phyloP scores from a whole-genome alignment of 2,113 vertebrate genomes.

The Vidua chalybeata region DNA sequence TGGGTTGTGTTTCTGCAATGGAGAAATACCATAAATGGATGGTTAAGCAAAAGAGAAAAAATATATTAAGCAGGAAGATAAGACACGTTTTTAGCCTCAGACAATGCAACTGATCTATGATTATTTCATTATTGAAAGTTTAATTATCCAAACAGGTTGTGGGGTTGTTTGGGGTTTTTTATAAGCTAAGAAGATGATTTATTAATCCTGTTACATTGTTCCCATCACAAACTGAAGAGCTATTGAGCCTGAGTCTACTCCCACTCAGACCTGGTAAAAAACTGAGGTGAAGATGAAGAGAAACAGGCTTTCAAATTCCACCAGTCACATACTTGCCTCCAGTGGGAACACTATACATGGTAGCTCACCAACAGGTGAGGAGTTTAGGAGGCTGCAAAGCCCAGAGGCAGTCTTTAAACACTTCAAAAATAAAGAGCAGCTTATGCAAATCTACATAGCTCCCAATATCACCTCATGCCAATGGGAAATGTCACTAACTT shows the following conservation, averaged over 20 bases:
- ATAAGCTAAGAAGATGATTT: neutral
- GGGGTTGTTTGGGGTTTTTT: neutral
- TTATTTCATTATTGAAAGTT: slow-evolving; percentile 37
- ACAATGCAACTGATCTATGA: neutral
- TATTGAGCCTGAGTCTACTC: neutral
- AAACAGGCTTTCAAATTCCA: neutral
- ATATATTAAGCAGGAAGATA: neutral
- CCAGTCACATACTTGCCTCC: neutral
- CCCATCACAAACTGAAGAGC: neutral
- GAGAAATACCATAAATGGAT: neutral
- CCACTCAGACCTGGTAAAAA: neutral
- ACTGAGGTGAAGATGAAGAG: neutral
- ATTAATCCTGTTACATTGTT: neutral
- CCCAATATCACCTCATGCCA: neutral
- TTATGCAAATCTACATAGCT: neutral
- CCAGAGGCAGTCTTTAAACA: neutral
- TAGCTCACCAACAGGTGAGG: neutral
- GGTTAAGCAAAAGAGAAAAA: slow-evolving; percentile 1
- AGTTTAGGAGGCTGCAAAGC: neutral
- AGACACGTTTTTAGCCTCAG: neutral
- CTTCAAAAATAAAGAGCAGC: neutral
- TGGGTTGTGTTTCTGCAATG: neutral
- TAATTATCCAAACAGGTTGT: neutral
- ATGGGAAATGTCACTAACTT: neutral
- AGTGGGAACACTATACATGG: neutral